A percentile compares a stretch with the other conserved stretches of the same genome.
phyloP scores from a whole-genome alignment of 1,140 invertebrate genomes.

The Cataglyphis hispanica region DNA sequence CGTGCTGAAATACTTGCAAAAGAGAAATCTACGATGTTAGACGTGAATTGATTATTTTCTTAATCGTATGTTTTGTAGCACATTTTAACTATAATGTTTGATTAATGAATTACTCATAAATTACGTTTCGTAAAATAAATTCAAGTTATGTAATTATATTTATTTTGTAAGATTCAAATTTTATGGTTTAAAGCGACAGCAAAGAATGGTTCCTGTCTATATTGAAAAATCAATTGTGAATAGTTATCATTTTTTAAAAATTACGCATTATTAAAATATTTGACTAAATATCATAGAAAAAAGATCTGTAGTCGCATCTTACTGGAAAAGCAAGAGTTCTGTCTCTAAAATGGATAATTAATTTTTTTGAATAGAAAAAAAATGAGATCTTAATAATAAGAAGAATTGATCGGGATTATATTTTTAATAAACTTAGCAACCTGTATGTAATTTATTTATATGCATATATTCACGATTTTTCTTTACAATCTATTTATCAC shows the following conservation, averaged over 20 bases:
- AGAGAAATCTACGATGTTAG: conserved; percentile 11
- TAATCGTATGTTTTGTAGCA: not conserved
- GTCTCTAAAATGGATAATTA: not conserved
- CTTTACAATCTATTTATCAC: not conserved
- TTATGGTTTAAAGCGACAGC: not conserved
- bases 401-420: not conserved
- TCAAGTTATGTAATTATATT: not conserved
- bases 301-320: not conserved
- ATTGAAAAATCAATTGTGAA: not conserved
- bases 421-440: conserved; percentile 9
- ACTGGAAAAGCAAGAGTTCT: not conserved
- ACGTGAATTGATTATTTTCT: not conserved
- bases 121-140: not conserved
- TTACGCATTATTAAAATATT: not conserved
- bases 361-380: not conserved
- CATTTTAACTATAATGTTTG: not conserved
- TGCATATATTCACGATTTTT: not conserved
- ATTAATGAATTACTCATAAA: not conserved
- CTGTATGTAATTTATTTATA: not conserved
- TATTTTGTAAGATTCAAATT: not conserved
- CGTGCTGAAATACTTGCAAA: not conserved
- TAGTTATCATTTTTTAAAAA: not conserved
- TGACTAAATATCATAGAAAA: not conserved
- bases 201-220: not conserved
- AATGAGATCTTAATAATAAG: not conserved